Base-by-base conservation (phyloP, 1,140 invertebrate genomes). In the Megathymus violae region DNA sequence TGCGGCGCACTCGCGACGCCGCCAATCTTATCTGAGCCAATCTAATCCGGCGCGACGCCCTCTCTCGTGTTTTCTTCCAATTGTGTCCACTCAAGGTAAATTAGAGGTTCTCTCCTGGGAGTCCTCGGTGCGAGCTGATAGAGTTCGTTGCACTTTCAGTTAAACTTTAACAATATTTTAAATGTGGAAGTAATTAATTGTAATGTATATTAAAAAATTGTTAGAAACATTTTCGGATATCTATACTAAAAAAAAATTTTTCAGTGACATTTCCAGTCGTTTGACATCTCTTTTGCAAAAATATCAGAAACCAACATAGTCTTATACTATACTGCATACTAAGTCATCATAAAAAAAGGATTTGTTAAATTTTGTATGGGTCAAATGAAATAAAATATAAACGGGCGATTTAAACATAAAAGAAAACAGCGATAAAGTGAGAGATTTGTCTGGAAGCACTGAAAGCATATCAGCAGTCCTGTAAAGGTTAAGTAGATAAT, bases 41-140 rank as follows among this genome's bases (percentile, higher is more conserved):
- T 90, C 83, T 90, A 88, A 90, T 90, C 82, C 76, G 64, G 65
- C 76, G 77, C 82, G 80, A 79, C 81, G 79, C 83, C 80, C n/a
- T n/a, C 80, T 86, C 83, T 87, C 74, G 83, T 90, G 85, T 88
- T 88, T 89, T 88, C 85, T 85, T 87, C 74, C 83, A 86, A 88
- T 90, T 88, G 87, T 85, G 88, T 85, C 85, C 88, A 88, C 78
- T 85, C 79, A 75, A 85, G 84, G 83, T 88, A 86, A 90, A 88
- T 88, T 88, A 88, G 79, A 80, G 76, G 78, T 85, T 85, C 80
- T 81, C 84, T 82, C 85, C 60, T 25, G 82, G 71, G 85, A 85
- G 61, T 80, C 69, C 65, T 67, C 67, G 78, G 74, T 74, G 71
- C 69, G 77, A 69, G 75, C 48, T 67, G 61, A 74, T 67, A 65